Conservation (phyloP, 2,113 vertebrate genomes). For the Platycercus adscitus region DNA sequence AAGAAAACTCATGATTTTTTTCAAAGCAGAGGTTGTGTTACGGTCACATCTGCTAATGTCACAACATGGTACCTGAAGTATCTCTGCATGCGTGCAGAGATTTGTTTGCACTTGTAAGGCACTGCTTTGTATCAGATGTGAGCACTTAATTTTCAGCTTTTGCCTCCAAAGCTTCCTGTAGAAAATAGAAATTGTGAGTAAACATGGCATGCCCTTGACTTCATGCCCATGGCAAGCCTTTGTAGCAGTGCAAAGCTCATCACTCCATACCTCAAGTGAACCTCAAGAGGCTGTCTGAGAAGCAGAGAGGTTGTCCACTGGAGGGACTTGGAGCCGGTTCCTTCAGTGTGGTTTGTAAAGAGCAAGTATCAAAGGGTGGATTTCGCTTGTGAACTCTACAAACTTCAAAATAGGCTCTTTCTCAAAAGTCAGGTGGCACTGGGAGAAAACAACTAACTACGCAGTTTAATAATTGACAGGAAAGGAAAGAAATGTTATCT, state of each 20-base stretch:
- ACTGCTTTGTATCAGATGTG: neutral
- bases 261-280: neutral
- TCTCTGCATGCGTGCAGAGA: neutral
- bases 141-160: neutral
- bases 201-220: neutral
- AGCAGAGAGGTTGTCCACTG: neutral
- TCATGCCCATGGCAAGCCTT: neutral
- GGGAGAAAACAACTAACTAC: neutral
- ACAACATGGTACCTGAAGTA: neutral
- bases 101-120: neutral
- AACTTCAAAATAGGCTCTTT: neutral
- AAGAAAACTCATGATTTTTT: neutral
- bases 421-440: neutral
- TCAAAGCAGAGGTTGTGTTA: neutral
- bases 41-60: neutral
- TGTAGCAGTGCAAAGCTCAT: neutral
- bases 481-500: neutral
- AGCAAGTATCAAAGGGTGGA: fast-evolving
- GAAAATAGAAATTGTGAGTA: neutral
- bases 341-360: neutral
- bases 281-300: neutral
- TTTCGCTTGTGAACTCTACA: neutral
- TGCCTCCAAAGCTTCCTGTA: neutral
- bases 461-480: neutral
- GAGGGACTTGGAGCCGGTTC: neutral